These are phyloP conservation scores for Cynopterus brachyotis DNA, from an alignment of 2,113 vertebrate species.

Conservation along the genomic window DNA sequence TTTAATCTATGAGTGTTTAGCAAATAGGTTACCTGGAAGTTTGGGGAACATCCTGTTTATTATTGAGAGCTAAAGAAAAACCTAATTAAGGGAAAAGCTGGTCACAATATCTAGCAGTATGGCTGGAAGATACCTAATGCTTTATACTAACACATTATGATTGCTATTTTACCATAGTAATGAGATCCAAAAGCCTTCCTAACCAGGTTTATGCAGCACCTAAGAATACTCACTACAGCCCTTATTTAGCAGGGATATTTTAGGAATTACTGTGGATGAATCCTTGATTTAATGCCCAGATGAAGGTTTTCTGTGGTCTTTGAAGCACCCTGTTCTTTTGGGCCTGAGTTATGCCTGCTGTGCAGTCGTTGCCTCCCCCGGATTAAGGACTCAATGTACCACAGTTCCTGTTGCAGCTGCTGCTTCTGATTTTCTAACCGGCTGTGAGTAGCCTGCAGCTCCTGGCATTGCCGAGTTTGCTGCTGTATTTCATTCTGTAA, in stretches of 20 bases:
- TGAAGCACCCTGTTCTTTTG: background rate
- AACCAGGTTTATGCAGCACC: background rate
- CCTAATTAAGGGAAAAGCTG: background rate
- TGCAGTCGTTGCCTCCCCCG: background rate
- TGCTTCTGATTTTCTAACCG: constrained; percentile 48
- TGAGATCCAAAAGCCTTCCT: background rate
- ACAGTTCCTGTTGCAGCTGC: constrained; percentile 53
- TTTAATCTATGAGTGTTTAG: background rate
- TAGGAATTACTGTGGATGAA: background rate
- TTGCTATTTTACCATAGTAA: background rate
- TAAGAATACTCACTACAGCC: background rate
- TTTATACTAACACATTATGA: background rate
- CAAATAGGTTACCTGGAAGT: background rate
- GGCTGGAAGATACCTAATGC: background rate
- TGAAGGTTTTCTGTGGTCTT: background rate
- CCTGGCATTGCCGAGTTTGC: constrained; percentile 16
- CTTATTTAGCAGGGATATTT: background rate
- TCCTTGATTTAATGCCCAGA: background rate
- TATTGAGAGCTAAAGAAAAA: background rate
- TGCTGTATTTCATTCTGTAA: constrained; percentile 57
- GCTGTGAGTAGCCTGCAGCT: constrained; percentile 23
- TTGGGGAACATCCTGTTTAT: background rate
- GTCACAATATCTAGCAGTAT: background rate
- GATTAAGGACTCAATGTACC: constrained; percentile 40
- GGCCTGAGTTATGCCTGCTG: too few relatives aligned